A percentile compares a stretch with the other conserved stretches of the same genome.
phyloP scores from a whole-genome alignment of 2,797 vertebrate species.

The Cephalopachus bancanus region DNA sequence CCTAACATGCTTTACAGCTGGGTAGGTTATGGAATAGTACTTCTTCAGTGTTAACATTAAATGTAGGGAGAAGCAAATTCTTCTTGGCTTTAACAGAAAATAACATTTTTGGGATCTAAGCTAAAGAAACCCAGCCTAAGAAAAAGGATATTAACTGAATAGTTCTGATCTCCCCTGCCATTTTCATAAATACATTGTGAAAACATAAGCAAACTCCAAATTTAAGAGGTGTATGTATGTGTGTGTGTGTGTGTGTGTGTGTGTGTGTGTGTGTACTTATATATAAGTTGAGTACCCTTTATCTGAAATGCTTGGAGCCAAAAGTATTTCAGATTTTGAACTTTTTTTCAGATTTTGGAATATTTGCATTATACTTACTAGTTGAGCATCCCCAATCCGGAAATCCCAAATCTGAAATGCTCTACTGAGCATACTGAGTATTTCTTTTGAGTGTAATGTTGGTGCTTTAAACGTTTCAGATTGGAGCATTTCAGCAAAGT shows the following conservation, averaged over 20 bases:
- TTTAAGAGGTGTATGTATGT: not conserved
- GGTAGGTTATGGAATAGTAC: not conserved
- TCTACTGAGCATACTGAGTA: not conserved
- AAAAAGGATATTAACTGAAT: slow-evolving; percentile 7
- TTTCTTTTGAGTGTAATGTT: not conserved
- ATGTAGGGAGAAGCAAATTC: not conserved
- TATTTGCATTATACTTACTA: not conserved
- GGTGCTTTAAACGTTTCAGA: not conserved
- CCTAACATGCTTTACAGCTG: not conserved
- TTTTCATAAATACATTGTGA: not conserved
- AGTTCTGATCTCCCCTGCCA: not conserved
- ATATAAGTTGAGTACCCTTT: not conserved
- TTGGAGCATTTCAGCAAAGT: not conserved
- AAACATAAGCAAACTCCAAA: not conserved
- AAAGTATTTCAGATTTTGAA: not conserved
- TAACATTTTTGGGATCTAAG: not conserved
- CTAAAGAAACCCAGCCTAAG: not conserved
- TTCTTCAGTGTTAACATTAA: not conserved
- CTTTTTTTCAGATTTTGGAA: not conserved
- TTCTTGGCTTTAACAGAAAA: not conserved
- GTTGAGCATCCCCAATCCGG: not conserved
- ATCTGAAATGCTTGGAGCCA: not conserved
- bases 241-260: not conserved
- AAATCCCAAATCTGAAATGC: not conserved
- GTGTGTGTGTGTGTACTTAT: not conserved